phyloP scores from a whole-genome alignment of 1,140 invertebrate genomes.

The Drosophila nikananu region DNA sequence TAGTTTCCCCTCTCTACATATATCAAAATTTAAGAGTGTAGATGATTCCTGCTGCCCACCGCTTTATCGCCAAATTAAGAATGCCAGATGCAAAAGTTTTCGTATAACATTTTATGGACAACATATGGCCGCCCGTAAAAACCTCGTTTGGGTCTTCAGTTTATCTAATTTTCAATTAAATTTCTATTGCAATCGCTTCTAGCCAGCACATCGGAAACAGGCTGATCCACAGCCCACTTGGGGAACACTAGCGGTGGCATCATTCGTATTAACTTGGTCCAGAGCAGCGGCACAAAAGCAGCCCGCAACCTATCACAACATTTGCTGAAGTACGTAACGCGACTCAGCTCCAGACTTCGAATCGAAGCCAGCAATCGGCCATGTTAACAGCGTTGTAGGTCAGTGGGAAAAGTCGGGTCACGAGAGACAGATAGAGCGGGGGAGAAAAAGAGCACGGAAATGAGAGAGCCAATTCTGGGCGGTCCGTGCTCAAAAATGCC shows the following conservation, averaged over 20 bases:
- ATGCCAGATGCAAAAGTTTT: background rate
- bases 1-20: background rate
- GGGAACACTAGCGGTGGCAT: background rate
- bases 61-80: background rate
- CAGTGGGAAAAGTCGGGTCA: conserved; percentile 55
- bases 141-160: background rate
- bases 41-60: background rate
- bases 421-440: conserved; percentile 9
- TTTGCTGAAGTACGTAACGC: conserved; percentile 65
- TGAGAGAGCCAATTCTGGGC: background rate
- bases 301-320: conserved; percentile 79
- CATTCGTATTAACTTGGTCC: conserved; percentile 27
- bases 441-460: too few species aligned
- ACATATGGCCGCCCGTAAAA: background rate
- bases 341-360: conserved; percentile 22
- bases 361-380: conserved; percentile 12
- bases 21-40: background rate
- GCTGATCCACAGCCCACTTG: conserved; percentile 22
- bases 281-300: conserved; percentile 17
- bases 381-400: conserved; percentile 68
- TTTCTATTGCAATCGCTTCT: background rate
- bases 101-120: conserved; percentile 3
- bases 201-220: conserved; percentile 10
- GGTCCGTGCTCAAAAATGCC: background rate
- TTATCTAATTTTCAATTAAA: conserved; percentile 7